Conservation (phyloP, 2,113 vertebrate species). For the Menidia beryllina region DNA sequence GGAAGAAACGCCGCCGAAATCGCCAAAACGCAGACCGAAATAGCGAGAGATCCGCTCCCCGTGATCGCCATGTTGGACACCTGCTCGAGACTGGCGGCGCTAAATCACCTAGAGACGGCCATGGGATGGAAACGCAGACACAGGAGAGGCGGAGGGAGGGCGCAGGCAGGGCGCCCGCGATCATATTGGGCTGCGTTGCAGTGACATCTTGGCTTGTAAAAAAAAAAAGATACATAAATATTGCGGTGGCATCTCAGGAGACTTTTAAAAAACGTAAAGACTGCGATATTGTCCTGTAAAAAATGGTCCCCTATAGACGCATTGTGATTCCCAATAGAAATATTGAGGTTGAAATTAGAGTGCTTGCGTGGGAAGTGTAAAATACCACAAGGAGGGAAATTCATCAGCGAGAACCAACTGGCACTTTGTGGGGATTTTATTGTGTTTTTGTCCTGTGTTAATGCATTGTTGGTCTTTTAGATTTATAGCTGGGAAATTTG, state of each 20-base stretch:
- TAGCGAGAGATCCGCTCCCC: conserved; percentile 87
- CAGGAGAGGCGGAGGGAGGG: conserved; percentile 81
- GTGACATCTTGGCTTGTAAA: conserved; percentile 58
- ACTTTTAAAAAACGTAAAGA: conserved; percentile 27
- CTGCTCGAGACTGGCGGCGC: conserved; percentile 92
- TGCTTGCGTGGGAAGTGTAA: conserved; percentile 47
- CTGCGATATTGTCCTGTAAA: not conserved
- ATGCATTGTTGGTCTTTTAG: conserved; percentile 28
- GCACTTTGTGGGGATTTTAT: conserved; percentile 63
- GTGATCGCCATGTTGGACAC: conserved; percentile 96
- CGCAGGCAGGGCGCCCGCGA: conserved; percentile 60
- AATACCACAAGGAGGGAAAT: conserved; percentile 51
- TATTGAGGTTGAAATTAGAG: conserved; percentile 32
- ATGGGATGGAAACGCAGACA: conserved; percentile 84
- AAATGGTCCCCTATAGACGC: conserved; percentile 11
- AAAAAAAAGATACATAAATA: conserved; percentile 34
- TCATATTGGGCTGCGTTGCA: conserved; percentile 65
- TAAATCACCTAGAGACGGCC: conserved; percentile 87
- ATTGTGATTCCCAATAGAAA: conserved; percentile 22
- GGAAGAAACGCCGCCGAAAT: conserved; percentile 85
- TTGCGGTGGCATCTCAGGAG: conserved; percentile 17
- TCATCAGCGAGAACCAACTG: conserved; percentile 58
- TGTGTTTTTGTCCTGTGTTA: conserved; percentile 57
- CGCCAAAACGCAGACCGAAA: conserved; percentile 82
- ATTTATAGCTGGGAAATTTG: conserved; percentile 35